phyloP scores from a whole-genome alignment of 2,113 vertebrate species.

The Gnathonemus echidnorhynchus region DNA sequence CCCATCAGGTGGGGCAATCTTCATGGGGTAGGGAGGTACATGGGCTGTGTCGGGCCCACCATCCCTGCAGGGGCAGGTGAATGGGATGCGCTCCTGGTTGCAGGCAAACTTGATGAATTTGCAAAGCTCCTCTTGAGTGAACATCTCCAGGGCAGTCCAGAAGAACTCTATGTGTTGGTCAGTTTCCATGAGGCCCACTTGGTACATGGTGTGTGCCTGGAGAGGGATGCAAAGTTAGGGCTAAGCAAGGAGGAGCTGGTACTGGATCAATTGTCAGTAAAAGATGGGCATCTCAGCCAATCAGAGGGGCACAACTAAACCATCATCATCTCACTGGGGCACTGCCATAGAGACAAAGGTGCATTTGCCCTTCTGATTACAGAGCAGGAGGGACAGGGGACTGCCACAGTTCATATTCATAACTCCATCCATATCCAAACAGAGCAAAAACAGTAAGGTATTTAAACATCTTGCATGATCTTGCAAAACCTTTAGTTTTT shows the following conservation, averaged over 20 bases:
- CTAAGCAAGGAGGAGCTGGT: background rate
- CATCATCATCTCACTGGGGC: background rate
- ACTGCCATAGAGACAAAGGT: background rate
- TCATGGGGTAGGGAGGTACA: conserved; percentile 96
- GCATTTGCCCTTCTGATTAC: background rate
- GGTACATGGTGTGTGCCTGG: conserved; percentile 98
- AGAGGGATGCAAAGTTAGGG: background rate
- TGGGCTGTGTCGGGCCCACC: conserved; percentile 92
- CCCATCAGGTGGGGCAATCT: conserved; percentile 91
- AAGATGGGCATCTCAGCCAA: background rate
- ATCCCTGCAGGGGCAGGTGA: conserved; percentile 94
- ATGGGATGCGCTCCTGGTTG: conserved; percentile 95
- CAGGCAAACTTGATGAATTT: conserved; percentile 98
- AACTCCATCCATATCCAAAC: background rate
- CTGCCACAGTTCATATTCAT: background rate
- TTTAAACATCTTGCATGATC: background rate
- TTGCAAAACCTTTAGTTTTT: background rate
- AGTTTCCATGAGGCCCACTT: conserved; percentile 95
- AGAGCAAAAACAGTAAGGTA: background rate
- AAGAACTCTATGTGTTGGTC: conserved; percentile 98
- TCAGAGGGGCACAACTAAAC: background rate
- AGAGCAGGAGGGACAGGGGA: background rate
- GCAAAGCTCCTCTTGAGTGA: conserved; percentile 96
- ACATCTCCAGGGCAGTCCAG: conserved; percentile 89
- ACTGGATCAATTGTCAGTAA: background rate